Evolutionary conservation across 2,797 vertebrate genomes (phyloP), one percentile per base, ranked within the genome.

Genomic region (Heteromormyrus szaboi): DNA sequence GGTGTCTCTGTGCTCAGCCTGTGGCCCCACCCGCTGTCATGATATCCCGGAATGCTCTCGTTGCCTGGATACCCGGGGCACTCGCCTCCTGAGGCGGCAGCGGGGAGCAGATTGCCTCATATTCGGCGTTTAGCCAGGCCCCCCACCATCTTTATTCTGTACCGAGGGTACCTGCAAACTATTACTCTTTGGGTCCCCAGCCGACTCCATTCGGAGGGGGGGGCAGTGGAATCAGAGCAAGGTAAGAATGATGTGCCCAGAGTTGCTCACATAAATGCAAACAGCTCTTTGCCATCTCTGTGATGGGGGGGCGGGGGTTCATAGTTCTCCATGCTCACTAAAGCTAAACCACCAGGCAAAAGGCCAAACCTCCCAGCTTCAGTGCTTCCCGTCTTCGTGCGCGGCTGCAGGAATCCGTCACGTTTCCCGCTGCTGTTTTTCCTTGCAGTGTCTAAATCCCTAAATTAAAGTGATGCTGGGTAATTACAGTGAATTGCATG

Each of bases 21-120:
- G n/a, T 93, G 94, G 92, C 92, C 89, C 89, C 94, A 93, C 94
- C 93, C 94, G 91, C 89, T 92, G 90, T 41, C 41, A 62, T 53
- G 2, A 22, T 41, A 92, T 93, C 92, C 89, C 93, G 87, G 91
- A 94, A 94, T 93, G 93, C 92, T 92, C 92, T 92, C 95, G 96
- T 97, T 97, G 96, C 97, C 92, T 97, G 96, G 97, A 96, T 97
- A 97, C 96, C 89, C 89, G 89, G 88, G 95, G 95, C 96, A 96
- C 96, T 95, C 95, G 94, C 94, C 91, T 90, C 88, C 92, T 93
- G 93, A 95, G 94, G 93, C 92, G 94, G 93, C 87, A 91, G 92
- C 92, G 92, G 90, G 90, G 94, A 95, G 95, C 93, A 92, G 93
- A 92, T 92, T 92, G 65, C 91, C 92, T 90, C 51, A 92, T 93